phyloP scores from a whole-genome alignment of 2,888 invertebrate genomes.

The Dolomedes plantarius region DNA sequence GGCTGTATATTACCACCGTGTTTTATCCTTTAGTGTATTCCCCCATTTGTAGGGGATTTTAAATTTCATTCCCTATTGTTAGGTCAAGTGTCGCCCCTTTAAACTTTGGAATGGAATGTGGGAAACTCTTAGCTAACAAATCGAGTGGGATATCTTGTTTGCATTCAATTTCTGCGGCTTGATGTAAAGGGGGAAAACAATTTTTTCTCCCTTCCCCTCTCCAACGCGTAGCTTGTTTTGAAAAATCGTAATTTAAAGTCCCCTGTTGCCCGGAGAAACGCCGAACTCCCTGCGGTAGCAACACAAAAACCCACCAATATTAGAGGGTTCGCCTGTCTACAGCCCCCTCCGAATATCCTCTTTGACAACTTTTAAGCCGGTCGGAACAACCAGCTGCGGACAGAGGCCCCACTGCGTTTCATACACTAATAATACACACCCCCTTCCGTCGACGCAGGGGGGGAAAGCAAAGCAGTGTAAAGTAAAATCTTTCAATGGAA shows the following conservation, averaged over 20 bases:
- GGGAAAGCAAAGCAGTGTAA: not conserved
- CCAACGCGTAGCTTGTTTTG: too few relatives aligned
- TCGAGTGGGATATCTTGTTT: not conserved
- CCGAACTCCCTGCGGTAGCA: not conserved
- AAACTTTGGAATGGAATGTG: too few relatives aligned
- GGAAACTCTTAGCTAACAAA: too few relatives aligned
- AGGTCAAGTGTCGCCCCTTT: too few relatives aligned
- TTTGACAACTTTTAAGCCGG: not conserved
- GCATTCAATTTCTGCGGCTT: not conserved
- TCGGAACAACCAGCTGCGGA: slow-evolving; percentile 9
- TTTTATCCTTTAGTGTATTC: too few relatives aligned
- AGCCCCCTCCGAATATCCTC: not conserved
- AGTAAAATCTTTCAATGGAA: not conserved
- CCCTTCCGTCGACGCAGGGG: not conserved
- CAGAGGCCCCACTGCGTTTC: not conserved
- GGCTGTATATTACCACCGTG: too few relatives aligned
- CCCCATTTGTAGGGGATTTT: too few relatives aligned
- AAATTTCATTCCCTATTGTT: too few relatives aligned
- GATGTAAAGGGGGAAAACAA: not conserved
- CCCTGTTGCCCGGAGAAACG: not conserved
- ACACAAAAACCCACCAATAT: not conserved
- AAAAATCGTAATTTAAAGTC: too few relatives aligned
- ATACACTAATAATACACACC: slow-evolving; percentile 10
- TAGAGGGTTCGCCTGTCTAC: not conserved
- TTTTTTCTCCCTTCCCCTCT: too few relatives aligned